phyloP scores from a whole-genome alignment of 2,113 vertebrate genomes.

The Rhabdomys dilectus region DNA sequence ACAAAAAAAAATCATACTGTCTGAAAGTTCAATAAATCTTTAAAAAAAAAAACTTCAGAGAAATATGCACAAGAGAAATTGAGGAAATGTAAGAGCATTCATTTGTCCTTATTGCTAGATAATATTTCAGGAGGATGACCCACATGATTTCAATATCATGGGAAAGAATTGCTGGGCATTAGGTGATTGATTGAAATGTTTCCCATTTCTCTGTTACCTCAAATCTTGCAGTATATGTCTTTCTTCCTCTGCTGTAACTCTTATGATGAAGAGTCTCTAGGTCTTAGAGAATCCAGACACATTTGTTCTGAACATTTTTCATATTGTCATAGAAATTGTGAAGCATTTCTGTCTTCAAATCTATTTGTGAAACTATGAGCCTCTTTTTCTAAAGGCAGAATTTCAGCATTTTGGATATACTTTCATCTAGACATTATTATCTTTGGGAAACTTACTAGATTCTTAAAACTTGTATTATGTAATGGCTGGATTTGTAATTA shows the following conservation, averaged over 20 bases:
- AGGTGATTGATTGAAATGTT: conserved; percentile 40
- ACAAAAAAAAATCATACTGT: conserved; percentile 52
- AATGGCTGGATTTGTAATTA: not conserved
- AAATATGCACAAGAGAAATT: conserved; percentile 39
- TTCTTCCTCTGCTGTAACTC: conserved; percentile 21
- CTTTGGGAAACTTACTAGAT: conserved; percentile 12
- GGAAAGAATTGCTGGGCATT: conserved; percentile 51
- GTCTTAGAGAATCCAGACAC: conserved; percentile 48
- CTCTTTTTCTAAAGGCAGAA: conserved; percentile 54
- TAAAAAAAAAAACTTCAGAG: conserved; percentile 59
- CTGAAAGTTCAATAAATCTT: conserved; percentile 59
- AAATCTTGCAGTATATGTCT: not conserved
- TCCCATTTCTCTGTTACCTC: conserved; percentile 45
- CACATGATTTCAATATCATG: conserved; percentile 11
- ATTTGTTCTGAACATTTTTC: conserved; percentile 53
- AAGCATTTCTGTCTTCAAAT: conserved; percentile 50
- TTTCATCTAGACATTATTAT: conserved; percentile 44
- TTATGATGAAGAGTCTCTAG: conserved; percentile 14
- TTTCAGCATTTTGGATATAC: not conserved
- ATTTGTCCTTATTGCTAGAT: conserved; percentile 52
- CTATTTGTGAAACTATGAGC: conserved; percentile 1
- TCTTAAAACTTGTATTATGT: not conserved
- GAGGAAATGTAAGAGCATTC: conserved; percentile 45
- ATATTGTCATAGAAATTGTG: not conserved
- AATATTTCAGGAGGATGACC: conserved; percentile 41